Evolutionary conservation across 2,113 vertebrate species (phyloP).

Genomic region (Elephantulus edwardii): DNA sequence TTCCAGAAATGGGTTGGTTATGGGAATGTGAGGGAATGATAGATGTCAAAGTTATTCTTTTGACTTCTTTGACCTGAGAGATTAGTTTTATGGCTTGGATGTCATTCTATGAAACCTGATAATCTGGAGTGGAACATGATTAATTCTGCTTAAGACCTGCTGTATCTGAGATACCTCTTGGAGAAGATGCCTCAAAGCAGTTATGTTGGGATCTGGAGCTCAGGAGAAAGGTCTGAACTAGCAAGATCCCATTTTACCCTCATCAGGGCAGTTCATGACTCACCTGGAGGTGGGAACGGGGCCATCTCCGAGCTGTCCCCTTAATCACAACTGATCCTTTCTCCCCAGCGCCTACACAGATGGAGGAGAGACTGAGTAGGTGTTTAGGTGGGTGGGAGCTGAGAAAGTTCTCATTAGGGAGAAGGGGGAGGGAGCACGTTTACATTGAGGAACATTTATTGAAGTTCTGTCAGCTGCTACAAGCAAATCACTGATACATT

Average conservation of each 20-base stretch:
- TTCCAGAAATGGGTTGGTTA: neutral
- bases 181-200: neutral
- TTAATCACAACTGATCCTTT: neutral
- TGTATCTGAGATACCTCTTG: neutral
- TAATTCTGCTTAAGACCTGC: neutral
- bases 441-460: constrained; percentile 59
- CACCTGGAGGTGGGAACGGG: neutral
- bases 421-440: constrained; percentile 27
- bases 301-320: neutral
- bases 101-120: neutral
- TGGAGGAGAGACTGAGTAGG: neutral
- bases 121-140: neutral
- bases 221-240: neutral
- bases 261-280: neutral
- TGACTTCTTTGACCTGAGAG: too few species aligned
- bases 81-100: neutral
- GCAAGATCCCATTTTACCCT: neutral
- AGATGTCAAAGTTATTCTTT: neutral
- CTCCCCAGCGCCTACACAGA: neutral
- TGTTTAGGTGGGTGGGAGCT: neutral
- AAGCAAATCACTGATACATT: constrained; percentile 69
- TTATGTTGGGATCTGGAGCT: neutral
- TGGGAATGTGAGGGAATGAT: neutral
- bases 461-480: constrained; percentile 64
- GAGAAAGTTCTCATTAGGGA: constrained; percentile 33